Conservation (phyloP, 37 sponge, comb jelly and placozoan species). For the Dysidea cf. avara region DNA sequence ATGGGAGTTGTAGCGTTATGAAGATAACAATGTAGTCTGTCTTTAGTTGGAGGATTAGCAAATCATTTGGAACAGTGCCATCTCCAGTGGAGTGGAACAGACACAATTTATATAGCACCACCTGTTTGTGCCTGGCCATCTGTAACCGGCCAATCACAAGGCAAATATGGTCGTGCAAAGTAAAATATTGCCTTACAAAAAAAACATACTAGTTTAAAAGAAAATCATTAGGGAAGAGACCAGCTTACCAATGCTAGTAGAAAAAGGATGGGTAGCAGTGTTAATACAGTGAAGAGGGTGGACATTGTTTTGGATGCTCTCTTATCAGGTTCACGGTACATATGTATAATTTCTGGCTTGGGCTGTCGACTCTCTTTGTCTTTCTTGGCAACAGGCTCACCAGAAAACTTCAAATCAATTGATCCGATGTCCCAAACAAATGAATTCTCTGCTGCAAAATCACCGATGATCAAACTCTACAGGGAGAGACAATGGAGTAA, state of each 20-base stretch:
- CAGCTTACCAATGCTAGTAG: conserved; percentile 70
- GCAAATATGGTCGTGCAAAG: no score
- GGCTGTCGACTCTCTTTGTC: conserved; percentile 33
- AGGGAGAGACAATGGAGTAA: conserved; percentile 13
- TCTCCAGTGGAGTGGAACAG: no score
- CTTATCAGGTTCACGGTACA: conserved; percentile 85
- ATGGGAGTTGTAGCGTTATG: no score
- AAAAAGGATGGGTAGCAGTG: conserved; percentile 57
- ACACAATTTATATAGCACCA: no score
- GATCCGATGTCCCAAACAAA: conserved; percentile 65
- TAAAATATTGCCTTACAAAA: no score
- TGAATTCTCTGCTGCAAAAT: conserved; percentile 64
- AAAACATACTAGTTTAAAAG: background rate
- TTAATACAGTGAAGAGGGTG: conserved; percentile 66
- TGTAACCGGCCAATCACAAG: no score
- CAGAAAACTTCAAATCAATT: conserved; percentile 52
- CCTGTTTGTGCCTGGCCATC: no score
- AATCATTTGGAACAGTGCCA: no score
- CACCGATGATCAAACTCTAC: conserved; percentile 66
- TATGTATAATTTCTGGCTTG: conserved; percentile 61
- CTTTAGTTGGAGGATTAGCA: no score
- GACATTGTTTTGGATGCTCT: conserved; percentile 77
- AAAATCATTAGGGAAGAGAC: background rate
- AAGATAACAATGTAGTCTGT: no score
- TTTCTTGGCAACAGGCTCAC: conserved; percentile 13